phyloP scores from a whole-genome alignment of 2,888 invertebrate species.

The Campoplex nolae region DNA sequence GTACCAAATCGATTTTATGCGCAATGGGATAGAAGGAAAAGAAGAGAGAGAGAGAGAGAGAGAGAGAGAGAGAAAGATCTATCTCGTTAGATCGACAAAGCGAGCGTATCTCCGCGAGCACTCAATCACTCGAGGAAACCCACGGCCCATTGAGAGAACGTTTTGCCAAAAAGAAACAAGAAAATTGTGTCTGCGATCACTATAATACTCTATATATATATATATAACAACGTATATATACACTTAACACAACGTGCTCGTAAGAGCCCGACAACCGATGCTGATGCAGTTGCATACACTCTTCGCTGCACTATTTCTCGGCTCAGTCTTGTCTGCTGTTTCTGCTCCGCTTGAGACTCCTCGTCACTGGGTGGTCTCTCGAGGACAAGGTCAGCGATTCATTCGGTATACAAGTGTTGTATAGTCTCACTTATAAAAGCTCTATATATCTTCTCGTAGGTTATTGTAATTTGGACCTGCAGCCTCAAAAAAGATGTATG shows the following conservation, averaged over 20 bases:
- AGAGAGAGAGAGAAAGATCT: constrained; percentile 15
- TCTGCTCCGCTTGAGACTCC: constrained; percentile 43
- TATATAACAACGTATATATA: neutral
- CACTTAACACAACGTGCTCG: constrained; percentile 15
- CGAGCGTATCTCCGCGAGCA: constrained; percentile 62
- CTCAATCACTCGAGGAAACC: constrained; percentile 62
- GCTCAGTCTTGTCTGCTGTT: constrained; percentile 39
- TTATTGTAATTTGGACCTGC: neutral
- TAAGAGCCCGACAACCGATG: constrained; percentile 27
- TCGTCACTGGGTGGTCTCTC: constrained; percentile 66
- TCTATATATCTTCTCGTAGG: neutral
- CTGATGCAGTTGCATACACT: constrained; percentile 50
- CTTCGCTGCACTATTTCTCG: constrained; percentile 59
- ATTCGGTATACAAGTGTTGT: constrained; percentile 29
- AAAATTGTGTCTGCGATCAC: constrained; percentile 52
- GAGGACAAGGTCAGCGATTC: constrained; percentile 68
- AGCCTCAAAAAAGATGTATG: neutral
- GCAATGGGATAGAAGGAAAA: constrained; percentile 38
- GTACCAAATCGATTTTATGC: constrained; percentile 65
- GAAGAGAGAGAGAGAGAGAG: constrained; percentile 19
- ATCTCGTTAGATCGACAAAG: constrained; percentile 66
- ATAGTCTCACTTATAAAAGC: neutral
- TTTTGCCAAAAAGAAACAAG: constrained; percentile 55
- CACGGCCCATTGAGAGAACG: constrained; percentile 64
- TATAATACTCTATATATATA: neutral